Base-by-base conservation (phyloP, 2,888 invertebrate species). In the Drosophila paranaensis region DNA sequence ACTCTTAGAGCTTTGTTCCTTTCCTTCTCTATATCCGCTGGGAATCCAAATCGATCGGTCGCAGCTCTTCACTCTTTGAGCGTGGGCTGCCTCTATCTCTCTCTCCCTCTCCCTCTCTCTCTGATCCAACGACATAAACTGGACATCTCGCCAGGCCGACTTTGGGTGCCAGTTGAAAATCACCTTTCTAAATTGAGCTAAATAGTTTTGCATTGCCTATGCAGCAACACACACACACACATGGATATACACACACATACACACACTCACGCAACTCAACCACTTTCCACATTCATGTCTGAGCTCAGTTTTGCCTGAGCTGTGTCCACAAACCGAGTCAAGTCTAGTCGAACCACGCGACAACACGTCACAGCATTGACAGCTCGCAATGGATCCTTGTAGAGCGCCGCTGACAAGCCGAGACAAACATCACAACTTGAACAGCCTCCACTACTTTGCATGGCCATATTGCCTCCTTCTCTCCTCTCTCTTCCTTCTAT, bases 101-200 rank as follows among this genome's bases (percentile, higher is more conserved):
- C 46, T 39, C 54, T 45, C 55, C n/a, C 53, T 51, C 55, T 39
- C 54, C 45, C 55, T 39, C 54, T 51, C 55, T 33, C 30, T 39
- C 27, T 56, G 42, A 42, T 16, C 27, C 40, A 37, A 35, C 30
- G 57, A 72, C 79, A 60, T 60, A 46, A 74, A 78, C 67, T 68
- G 78, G 60, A 73, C 68, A 68, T 63, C 60, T 67, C 45, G 60
- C 60, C 78, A 45, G 60, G 50, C 51, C 78, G 64, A 61, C 69
- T 76, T 76, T 76, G 76, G 79, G 61, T 68, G 79, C 72, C 77
- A 77, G 72, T 81, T 63, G 81, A 72, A 91, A 90, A 84, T 81
- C 91, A 76, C 91, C 91, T 90, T 90, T 90, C 90, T 91, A 90
- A 91, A 89, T 71, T 91, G 87, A 81, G 85, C 89, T 82, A 82